A percentile compares a stretch with the other conserved stretches of the same genome.
Conservation (phyloP, 2,113 vertebrate genomes). For the Mesembrinibis cayennensis region DNA sequence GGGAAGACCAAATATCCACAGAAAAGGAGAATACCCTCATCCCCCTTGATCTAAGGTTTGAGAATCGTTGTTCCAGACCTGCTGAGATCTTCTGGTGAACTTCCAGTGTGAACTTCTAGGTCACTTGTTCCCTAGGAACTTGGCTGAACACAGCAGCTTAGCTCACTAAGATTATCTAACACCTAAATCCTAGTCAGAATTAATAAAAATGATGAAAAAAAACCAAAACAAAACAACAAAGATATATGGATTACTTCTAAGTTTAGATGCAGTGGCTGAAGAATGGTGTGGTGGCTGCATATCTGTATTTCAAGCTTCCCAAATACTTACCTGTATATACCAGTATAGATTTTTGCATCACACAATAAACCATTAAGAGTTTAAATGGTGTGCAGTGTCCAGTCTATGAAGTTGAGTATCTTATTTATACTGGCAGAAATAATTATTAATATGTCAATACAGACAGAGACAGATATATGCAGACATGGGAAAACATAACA, state of each 20-base stretch:
- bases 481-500: background rate
- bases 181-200: background rate
- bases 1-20: background rate
- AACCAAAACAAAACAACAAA: background rate
- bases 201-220: background rate
- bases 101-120: background rate
- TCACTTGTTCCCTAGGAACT: background rate
- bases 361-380: background rate
- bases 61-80: background rate
- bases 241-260: background rate
- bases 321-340: background rate
- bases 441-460: background rate
- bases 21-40: background rate
- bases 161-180: background rate
- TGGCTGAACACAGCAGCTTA: background rate
- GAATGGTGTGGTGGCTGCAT: background rate
- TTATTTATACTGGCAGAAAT: background rate
- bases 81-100: background rate
- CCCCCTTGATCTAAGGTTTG: background rate
- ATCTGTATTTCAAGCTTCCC: background rate
- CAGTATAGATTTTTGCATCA: background rate
- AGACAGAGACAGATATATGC: background rate
- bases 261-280: background rate
- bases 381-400: background rate
- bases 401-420: background rate